These are phyloP conservation scores for Idaea biselata DNA, from an alignment of 2,888 invertebrate species.

Conservation along the genomic window DNA sequence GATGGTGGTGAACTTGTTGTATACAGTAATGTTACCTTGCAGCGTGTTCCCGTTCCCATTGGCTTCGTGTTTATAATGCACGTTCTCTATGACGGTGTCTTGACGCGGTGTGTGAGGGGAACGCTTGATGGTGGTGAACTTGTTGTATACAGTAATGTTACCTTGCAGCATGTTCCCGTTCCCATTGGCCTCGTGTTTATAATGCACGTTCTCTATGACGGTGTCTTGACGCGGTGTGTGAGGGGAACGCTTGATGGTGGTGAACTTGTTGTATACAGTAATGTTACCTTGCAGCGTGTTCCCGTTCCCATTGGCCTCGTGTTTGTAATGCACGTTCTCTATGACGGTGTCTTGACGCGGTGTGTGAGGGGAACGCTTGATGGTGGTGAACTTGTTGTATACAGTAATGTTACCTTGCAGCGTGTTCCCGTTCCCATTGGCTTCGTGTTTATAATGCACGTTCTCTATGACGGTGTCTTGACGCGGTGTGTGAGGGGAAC, in stretches of 20 bases:
- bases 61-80: conserved; percentile 64
- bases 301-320: conserved; percentile 43
- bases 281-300: conserved; percentile 59
- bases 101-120: conserved; percentile 84
- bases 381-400: too few relatives aligned
- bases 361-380: too few relatives aligned
- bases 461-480: conserved; percentile 78
- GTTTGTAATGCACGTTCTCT: conserved; percentile 53
- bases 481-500: conserved; percentile 81
- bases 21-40: conserved; percentile 71
- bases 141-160: conserved; percentile 72
- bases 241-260: conserved; percentile 53
- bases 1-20: conserved; percentile 87
- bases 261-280: conserved; percentile 75
- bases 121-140: conserved; percentile 86
- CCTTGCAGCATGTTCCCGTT: conserved; percentile 82
- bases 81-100: conserved; percentile 77
- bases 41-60: conserved; percentile 61
- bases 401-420: conserved; percentile 60
- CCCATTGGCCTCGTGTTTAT: conserved; percentile 74
- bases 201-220: conserved; percentile 76
- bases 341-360: conserved; percentile 73
- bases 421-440: conserved; percentile 62
- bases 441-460: conserved; percentile 69
- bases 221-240: conserved; percentile 75